These are phyloP conservation scores for Scrobipalpa atriplicella DNA, from an alignment of 2,888 invertebrate species.

Conservation along the genomic window DNA sequence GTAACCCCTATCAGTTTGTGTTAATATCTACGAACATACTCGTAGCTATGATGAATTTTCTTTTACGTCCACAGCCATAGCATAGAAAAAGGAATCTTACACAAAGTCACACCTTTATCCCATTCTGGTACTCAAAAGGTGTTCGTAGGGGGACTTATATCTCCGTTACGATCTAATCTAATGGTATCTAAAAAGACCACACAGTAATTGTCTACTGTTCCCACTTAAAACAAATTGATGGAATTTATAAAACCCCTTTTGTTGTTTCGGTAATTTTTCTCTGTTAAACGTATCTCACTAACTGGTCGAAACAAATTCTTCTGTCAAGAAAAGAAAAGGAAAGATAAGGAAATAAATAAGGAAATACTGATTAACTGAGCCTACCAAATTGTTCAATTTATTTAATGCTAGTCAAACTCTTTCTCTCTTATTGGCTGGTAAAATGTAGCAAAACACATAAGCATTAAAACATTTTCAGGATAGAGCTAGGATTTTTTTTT, in stretches of 20 bases:
- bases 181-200: conserved; percentile 52
- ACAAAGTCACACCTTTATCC: neutral
- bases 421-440: no score
- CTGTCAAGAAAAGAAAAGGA: neutral
- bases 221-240: conserved; percentile 37
- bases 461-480: no score
- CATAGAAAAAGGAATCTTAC: neutral
- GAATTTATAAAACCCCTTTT: conserved; percentile 29
- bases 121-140: conserved; percentile 41
- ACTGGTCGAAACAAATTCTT: neutral
- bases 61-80: neutral
- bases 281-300: neutral
- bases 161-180: conserved; percentile 54
- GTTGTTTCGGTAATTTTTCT: conserved; percentile 22
- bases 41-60: neutral
- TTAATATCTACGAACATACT: no score
- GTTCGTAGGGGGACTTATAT: conserved; percentile 46
- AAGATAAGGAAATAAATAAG: neutral
- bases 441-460: neutral
- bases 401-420: no score
- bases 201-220: conserved; percentile 48
- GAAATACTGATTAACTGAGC: neutral
- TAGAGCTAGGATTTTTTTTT: no score
- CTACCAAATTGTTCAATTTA: no score
- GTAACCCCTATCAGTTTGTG: no score